Conservation (phyloP, 2,888 invertebrate genomes). For the Synanthedon myopaeformis region DNA sequence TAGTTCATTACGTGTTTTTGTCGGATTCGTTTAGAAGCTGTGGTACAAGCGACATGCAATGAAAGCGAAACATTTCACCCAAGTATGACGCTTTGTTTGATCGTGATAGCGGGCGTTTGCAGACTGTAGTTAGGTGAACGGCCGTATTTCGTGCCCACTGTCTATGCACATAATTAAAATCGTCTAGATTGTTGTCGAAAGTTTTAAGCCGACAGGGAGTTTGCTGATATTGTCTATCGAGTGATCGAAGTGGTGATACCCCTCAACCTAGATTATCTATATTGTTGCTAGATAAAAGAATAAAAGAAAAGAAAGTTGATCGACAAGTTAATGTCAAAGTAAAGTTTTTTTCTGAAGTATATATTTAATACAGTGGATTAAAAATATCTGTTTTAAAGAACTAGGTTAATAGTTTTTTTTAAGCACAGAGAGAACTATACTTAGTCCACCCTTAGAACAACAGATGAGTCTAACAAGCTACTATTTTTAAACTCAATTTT, state of each 20-base stretch:
- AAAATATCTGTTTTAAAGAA: no score
- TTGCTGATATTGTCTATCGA: not conserved
- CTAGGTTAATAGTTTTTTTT: no score
- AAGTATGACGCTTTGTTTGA: not conserved
- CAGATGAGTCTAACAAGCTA: no score
- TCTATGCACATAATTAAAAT: slow-evolving; percentile 16
- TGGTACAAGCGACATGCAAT: slow-evolving; percentile 15
- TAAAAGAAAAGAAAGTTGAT: not conserved
- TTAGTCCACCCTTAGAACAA: no score
- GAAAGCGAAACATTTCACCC: slow-evolving; percentile 17
- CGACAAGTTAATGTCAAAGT: not conserved
- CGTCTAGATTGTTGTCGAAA: slow-evolving; percentile 12
- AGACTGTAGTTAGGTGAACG: slow-evolving; percentile 41
- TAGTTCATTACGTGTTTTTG: no score
- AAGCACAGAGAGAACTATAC: no score
- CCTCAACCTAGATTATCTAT: not conserved
- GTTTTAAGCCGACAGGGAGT: slow-evolving; percentile 1
- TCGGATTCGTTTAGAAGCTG: no score
- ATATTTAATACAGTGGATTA: no score
- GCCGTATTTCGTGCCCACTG: slow-evolving; percentile 29
- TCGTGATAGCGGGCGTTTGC: slow-evolving; percentile 31
- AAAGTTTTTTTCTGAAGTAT: no score
- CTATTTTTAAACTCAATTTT: no score
- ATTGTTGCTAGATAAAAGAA: not conserved
- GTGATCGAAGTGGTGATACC: not conserved